Base-by-base conservation (phyloP, 2,888 invertebrate species). In the Meteorus cinctellus region DNA sequence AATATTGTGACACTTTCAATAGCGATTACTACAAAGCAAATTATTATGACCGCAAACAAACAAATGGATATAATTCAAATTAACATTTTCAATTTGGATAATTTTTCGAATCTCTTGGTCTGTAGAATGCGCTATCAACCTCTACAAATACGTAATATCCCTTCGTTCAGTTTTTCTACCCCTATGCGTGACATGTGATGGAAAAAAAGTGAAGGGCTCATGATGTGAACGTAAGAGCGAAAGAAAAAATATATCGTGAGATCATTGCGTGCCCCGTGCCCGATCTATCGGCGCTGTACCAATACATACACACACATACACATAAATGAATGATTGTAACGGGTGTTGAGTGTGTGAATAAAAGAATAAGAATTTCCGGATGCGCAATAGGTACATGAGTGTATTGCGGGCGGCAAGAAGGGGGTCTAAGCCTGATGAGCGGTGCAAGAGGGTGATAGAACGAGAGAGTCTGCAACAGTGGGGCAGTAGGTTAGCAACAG, bases 401-500 rank as follows among this genome's bases (percentile, higher is more conserved):
- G 34, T 55, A 55, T 55, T 24, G 55, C 55, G 55, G 24, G 55
- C 34, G 48, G 69, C 14, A 69, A 65, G 34, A 29, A 16, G 74
- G 77, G 78, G 79, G 80, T 79, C 75, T 79, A 77, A 66, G 75
- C 71, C 75, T 19, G 55, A 70, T 63, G 75, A 45, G 76, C 77
- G 74, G 73, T 75, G 68, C 68, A 65, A 66, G 16, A 63, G 48
- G 62, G 67, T 29, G 70, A 70, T 67, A 55, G 19, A 55, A 55
- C 19, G 71, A 62, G 71, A 70, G 75, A 67, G 83, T 81, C 82
- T 84, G 79, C 78, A 80, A 74, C 82, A 88, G 84, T 88, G 86
- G 88, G 88, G 88, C 87, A 88, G 87, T 88, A 86, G 88, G 88
- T 88, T 88, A 88, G 84, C 82, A 84, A 45, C 48, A 83, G 87